Base-by-base conservation (phyloP, 1,140 invertebrate species). In the Atta colombica region DNA sequence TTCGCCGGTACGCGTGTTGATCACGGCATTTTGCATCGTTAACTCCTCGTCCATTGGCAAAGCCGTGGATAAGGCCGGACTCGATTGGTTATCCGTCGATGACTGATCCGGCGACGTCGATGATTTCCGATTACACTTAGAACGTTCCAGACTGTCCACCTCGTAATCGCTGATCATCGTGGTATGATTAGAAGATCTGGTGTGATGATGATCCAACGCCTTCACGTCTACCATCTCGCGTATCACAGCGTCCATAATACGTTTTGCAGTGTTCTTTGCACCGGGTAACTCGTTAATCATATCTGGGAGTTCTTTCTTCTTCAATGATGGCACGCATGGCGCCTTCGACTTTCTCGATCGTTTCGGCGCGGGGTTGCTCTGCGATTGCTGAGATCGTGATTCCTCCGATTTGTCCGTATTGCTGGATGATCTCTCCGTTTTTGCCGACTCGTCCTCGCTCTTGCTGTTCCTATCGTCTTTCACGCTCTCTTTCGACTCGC, bases 21-120 rank as follows among this genome's bases (percentile, higher is more conserved):
- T 95, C 1, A 97, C 96, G 2, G 97, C 97, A 92, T 98, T 98
- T 85, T 96, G 96, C 95, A 97, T 97, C 4, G 97, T 97, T 81
- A 98, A 93, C 93, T 98, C 97, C 95, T 98, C 97, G 90, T 98
- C 97, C 93, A 98, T 95, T 0, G 97, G 97, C 72, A 98, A 89
- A 7, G 97, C 97, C 1, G 96, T 96, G 72, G 97, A 97, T 49
- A 97, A 91, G 68, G 96, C 96, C 2, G 97, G 97, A 91, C 96
- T 97, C 0, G 97, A 96, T 91, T 97, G 97, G 25, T 80, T 80
- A 5, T 92, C 91, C 18, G 89, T 91, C 0, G 97, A 97, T 0
- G 77, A 81, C 14, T 81, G 77, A 25, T 97, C 97, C 0, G 96
- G 96, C 0, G 97, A 96, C 10, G 96, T 96, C 6, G 96, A 96